These are phyloP conservation scores for Uria lomvia DNA, from an alignment of 2,113 vertebrate genomes.

Conservation along the genomic window DNA sequence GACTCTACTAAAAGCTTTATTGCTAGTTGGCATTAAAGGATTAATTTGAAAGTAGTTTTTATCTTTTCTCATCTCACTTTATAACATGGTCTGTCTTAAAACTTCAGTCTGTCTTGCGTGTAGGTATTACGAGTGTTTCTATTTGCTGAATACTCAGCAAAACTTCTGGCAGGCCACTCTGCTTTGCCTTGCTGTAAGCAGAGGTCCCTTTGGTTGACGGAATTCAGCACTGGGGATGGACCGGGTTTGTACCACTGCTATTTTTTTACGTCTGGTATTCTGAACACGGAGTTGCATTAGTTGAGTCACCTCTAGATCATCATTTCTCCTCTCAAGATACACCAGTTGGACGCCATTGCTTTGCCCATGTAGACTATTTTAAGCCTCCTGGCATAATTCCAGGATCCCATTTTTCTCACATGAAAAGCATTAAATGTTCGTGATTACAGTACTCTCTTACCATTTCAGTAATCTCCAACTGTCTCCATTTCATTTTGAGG, in stretches of 20 bases:
- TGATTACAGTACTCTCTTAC: background rate
- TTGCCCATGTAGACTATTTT: constrained; percentile 2
- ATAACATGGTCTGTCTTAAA: constrained; percentile 4
- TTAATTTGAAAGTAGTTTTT: constrained; percentile 61
- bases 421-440: background rate
- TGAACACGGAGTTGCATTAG: background rate
- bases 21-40: constrained; percentile 63
- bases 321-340: background rate
- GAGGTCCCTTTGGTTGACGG: background rate
- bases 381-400: background rate
- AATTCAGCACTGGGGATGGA: background rate
- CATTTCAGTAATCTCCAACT: background rate
- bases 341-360: background rate
- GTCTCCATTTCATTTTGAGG: background rate
- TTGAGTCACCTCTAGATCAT: background rate
- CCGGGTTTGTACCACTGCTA: background rate
- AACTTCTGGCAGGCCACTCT: background rate
- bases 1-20: constrained; percentile 61
- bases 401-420: background rate
- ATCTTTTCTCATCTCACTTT: constrained; percentile 53
- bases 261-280: background rate
- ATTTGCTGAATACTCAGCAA: background rate
- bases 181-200: background rate
- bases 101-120: background rate
- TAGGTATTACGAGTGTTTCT: background rate